phyloP scores from a whole-genome alignment of 64 coral and sea anemone genomes.

The Stichodactyla mertensii region DNA sequence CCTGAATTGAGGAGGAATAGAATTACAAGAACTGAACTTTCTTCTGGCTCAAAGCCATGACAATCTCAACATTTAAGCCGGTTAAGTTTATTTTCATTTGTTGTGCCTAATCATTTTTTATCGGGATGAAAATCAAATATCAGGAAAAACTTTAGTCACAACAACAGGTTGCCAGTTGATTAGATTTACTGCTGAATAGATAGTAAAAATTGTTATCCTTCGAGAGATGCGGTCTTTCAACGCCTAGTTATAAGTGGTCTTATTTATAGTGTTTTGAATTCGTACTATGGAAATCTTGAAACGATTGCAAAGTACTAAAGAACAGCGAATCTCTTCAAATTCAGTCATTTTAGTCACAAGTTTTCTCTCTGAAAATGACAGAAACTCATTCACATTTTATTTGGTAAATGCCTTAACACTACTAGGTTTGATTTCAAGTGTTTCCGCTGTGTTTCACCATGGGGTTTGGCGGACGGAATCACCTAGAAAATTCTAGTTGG shows the following conservation, averaged over 20 bases:
- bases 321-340: background rate
- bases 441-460: background rate
- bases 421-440: background rate
- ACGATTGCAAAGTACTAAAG: background rate
- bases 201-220: background rate
- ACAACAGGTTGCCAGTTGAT: no score
- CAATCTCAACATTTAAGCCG: no score
- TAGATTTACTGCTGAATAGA: no score
- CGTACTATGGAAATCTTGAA: background rate
- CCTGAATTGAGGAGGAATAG: background rate
- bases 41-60: background rate
- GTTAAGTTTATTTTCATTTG: no score
- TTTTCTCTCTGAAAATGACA: background rate
- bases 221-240: background rate
- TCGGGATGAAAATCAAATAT: no score
- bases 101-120: no score
- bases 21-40: background rate
- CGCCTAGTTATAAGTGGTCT: background rate
- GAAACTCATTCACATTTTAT: background rate
- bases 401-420: background rate
- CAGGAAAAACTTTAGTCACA: no score
- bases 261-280: background rate
- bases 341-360: background rate
- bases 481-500: background rate
- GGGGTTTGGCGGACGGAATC: background rate